Percentiles rank a stretch among this genome's conserved stretches.
Conservation (phyloP, 2,888 invertebrate genomes). For the Bombylius major region DNA sequence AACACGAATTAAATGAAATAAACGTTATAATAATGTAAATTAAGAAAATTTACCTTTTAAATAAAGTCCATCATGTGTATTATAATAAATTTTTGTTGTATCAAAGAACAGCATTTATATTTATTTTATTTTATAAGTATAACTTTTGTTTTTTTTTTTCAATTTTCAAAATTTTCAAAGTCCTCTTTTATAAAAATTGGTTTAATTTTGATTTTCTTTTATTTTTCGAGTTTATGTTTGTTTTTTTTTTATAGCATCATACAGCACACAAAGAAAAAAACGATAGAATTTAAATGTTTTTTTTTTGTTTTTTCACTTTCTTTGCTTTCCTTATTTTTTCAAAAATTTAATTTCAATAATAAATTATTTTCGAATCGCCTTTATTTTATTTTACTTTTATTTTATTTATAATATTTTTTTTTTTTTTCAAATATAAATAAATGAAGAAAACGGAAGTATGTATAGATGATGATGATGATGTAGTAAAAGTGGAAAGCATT, state of each 20-base stretch:
- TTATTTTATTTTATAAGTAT: not conserved
- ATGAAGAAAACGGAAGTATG: not conserved
- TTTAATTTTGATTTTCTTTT: too few species aligned
- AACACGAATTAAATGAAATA: too few species aligned
- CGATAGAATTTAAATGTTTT: too few species aligned
- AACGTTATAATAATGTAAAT: too few species aligned
- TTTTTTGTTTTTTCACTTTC: too few species aligned
- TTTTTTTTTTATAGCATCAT: too few species aligned
- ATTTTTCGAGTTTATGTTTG: too few species aligned
- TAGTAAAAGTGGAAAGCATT: conserved; percentile 4
- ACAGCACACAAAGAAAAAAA: too few species aligned
- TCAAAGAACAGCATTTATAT: not conserved
- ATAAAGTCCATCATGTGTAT: not conserved
- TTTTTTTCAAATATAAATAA: not conserved
- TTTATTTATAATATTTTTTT: not conserved
- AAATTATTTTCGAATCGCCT: too few species aligned
- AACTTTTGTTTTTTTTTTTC: not conserved
- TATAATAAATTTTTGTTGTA: not conserved
- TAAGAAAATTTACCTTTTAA: not conserved
- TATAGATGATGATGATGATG: not conserved
- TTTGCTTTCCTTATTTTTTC: too few species aligned
- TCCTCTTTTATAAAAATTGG: too few species aligned
- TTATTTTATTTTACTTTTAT: not conserved
- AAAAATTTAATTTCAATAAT: too few species aligned
- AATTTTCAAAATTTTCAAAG: not conserved